Base-by-base conservation (phyloP, 2,797 vertebrate genomes). In the Poecile montanus region DNA sequence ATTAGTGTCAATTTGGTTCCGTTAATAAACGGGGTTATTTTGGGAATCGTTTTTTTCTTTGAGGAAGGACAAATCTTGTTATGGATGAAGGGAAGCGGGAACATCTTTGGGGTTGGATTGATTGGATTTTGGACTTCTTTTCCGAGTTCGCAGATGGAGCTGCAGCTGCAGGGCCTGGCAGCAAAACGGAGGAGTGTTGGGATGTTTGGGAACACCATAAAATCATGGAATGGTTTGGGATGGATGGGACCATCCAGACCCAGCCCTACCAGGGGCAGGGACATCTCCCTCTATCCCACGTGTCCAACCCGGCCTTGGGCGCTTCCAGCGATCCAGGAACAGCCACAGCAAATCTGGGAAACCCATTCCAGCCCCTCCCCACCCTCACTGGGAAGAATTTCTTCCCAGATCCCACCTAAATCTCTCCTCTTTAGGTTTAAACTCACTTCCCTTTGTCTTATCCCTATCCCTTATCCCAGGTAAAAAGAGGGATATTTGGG, bases 231-330 rank as follows among this genome's bases (percentile, higher is more conserved):
- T n/a, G 44, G 29, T 21, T 76, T 51, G 57, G 34, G 44, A 42
- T 18, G 42, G 32, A 42, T 15, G 27, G 23, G 53, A 66, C 7
- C 13, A 47, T 4, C 40, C 23, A 13, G 1, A 26, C 0, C 45
- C 45, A 60, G 18, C 19, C 34, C 10, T 16, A 7, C 14, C 45
- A 51, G 2, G 22, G 11, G 9, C 44, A 66, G 26, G 61, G 44
- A 51, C 22, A 44, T 0, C 1, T 50, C 10, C 42, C 45, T 13
- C 7, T 4, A 0, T 32, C 40, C 61, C 61, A 63, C 18, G 29
- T n/a, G 42, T 42, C 76, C 58, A 40, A 0, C 34, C 70, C 8
- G 30, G 25, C 44, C 25, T 48, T 11, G 70, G 44, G 0, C 30
- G 16, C 4, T 56, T 0, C 45, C 83, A 40, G 47, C 11, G 56